Evolutionary conservation across 1,140 invertebrate species (phyloP).

Genomic region (Bombus superbus): DNA sequence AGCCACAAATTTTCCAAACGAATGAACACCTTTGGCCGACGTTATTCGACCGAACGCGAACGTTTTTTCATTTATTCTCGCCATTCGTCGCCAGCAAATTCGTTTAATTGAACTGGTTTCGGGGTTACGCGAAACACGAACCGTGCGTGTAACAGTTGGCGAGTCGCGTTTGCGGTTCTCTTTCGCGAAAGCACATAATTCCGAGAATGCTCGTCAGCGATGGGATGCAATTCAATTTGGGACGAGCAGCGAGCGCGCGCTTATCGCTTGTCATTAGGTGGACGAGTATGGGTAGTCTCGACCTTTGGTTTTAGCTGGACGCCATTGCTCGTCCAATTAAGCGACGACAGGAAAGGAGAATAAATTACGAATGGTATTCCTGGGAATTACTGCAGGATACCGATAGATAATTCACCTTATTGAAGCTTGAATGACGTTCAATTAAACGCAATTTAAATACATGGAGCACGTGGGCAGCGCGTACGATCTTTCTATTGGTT

Average conservation of each 20-base stretch:
- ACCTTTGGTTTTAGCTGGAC: conserved; percentile 24
- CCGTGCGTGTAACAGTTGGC: no score
- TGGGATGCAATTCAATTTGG: conserved; percentile 32
- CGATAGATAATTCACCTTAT: conserved; percentile 31
- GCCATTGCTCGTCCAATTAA: conserved; percentile 45
- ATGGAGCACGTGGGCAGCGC: neutral
- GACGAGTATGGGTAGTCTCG: conserved; percentile 17
- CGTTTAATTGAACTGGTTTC: neutral
- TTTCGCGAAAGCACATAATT: neutral
- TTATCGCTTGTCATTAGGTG: conserved; percentile 34
- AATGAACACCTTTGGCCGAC: neutral
- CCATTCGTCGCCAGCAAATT: neutral
- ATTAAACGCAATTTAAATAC: conserved; percentile 25
- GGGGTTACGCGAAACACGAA: no score
- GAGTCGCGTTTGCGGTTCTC: no score
- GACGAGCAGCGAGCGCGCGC: conserved; percentile 5
- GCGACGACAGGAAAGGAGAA: conserved; percentile 37
- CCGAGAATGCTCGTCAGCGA: conserved; percentile 13
- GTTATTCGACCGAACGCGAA: neutral
- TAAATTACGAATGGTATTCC: conserved; percentile 40
- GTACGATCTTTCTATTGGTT: neutral
- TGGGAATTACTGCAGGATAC: conserved; percentile 25
- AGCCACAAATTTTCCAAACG: no score
- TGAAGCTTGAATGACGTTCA: neutral
- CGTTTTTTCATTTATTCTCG: neutral